Evolutionary conservation across 2,797 vertebrate species (phyloP), one percentile per base, ranked within the genome.

Genomic region (Chiroxiphia lanceolata): DNA sequence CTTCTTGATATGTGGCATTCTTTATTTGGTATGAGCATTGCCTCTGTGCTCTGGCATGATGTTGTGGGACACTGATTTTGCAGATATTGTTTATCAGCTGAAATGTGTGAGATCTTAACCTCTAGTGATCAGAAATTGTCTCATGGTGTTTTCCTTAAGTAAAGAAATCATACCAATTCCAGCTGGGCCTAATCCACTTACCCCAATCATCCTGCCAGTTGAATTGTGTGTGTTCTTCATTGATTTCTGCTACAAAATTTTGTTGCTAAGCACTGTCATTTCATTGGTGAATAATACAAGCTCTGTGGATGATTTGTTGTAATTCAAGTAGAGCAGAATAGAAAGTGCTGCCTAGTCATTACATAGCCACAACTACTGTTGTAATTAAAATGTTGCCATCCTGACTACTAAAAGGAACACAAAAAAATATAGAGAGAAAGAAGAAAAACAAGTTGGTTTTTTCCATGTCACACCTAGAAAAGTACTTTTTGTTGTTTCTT

Each of bases 111-210:
- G 33, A 50, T 71, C 56, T 64, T 89, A 89, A 82, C 22, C 67
- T 92, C 79, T 71, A 21, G 50, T 48, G 38, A 78, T 90, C 57
- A 88, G 77, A 75, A 90, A 54, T 34, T 67, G 18, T 61, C 36
- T 87, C 15, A 3, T 53, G 60, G 48, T 85, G 17, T n/a, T 91
- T 82, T 94, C 83, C 22, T 12, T 29, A 63, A n/a, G 27, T 72
- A 81, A 82, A 88, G 18, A 79, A 23, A 64, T 79, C 29, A 34
- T 63, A 61, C 11, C 11, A 72, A 0, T 83, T 93, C 70, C 54
- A 82, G 12, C 63, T 83, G 29, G 20, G 36, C 67, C 51, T 69
- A 89, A 89, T 95, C 71, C 57, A 21, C n/a, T 70, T 93, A 77
- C 59, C 29, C 36, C 84, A 42, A 77, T 89, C 48, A 77, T 90